phyloP scores from a whole-genome alignment of 2,113 vertebrate species.

The Proterorhinus semilunaris region DNA sequence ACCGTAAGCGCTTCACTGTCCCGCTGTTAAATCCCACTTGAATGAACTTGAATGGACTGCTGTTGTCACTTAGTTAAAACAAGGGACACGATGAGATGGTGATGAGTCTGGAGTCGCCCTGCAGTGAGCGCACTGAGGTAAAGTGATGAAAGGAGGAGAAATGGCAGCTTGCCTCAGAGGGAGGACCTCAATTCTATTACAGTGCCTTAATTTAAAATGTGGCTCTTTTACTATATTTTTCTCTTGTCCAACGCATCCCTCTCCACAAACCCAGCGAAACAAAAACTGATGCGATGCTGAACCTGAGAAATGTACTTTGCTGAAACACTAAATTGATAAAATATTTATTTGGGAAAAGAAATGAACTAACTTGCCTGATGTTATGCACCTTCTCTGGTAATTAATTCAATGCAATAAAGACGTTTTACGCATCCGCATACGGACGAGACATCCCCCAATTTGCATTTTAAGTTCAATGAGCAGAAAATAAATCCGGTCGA shows the following conservation, averaged over 20 bases:
- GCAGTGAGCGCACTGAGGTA: conserved; percentile 27
- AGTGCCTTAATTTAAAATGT: conserved; percentile 51
- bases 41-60: neutral
- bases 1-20: neutral
- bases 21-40: conserved; percentile 1
- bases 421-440: conserved; percentile 46
- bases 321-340: too few relatives aligned
- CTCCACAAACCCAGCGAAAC: neutral
- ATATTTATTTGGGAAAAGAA: too few relatives aligned
- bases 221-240: conserved; percentile 41
- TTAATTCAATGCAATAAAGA: conserved; percentile 35
- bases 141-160: conserved; percentile 57
- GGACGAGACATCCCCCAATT: conserved; percentile 42
- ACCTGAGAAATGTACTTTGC: neutral
- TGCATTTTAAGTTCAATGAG: conserved; percentile 40
- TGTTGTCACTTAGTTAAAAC: conserved; percentile 10
- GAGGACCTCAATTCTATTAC: conserved; percentile 59
- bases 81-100: conserved; percentile 4
- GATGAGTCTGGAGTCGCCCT: conserved; percentile 40
- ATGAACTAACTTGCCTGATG: neutral
- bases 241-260: conserved; percentile 12
- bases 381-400: neutral
- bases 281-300: conserved; percentile 26
- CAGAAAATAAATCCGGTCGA: conserved; percentile 37
- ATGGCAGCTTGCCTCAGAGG: conserved; percentile 48